Evolutionary conservation across 1,140 invertebrate genomes (phyloP).

Genomic region (Procambarus virginalis): DNA sequence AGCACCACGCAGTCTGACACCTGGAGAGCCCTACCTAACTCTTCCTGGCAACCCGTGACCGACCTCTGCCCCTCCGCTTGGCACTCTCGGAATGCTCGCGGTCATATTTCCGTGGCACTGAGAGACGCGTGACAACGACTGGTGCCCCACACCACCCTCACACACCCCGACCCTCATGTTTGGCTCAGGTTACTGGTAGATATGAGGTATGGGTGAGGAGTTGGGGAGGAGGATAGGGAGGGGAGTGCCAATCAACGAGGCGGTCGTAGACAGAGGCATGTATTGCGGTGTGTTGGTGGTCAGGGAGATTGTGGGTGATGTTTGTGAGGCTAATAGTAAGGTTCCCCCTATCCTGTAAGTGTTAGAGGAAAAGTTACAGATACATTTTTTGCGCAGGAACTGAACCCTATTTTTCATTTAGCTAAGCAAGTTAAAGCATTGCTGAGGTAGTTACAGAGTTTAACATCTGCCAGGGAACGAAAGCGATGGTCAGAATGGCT

Average conservation of each 20-base stretch:
- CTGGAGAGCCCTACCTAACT: no score
- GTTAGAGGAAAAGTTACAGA: no score
- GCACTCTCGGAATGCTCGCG: background rate
- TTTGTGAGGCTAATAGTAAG: background rate
- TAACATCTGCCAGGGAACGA: background rate
- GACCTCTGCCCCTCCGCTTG: background rate
- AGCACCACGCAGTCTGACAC: no score
- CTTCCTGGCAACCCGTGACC: no score
- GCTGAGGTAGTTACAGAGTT: no score
- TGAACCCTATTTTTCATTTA: no score
- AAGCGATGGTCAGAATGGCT: background rate
- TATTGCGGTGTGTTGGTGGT: background rate
- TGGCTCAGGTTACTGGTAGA: background rate
- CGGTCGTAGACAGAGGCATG: background rate
- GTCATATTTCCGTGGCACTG: background rate
- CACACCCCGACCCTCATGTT: background rate
- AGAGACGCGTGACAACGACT: no score
- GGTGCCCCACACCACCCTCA: no score
- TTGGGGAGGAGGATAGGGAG: background rate
- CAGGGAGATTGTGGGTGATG: background rate
- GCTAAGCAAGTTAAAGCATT: no score
- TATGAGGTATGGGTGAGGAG: background rate
- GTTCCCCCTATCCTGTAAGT: no score
- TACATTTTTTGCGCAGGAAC: no score
- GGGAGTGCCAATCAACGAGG: no score